Conservation (phyloP, 2,888 invertebrate genomes). For the Hydrotaea cyrtoneurina region DNA sequence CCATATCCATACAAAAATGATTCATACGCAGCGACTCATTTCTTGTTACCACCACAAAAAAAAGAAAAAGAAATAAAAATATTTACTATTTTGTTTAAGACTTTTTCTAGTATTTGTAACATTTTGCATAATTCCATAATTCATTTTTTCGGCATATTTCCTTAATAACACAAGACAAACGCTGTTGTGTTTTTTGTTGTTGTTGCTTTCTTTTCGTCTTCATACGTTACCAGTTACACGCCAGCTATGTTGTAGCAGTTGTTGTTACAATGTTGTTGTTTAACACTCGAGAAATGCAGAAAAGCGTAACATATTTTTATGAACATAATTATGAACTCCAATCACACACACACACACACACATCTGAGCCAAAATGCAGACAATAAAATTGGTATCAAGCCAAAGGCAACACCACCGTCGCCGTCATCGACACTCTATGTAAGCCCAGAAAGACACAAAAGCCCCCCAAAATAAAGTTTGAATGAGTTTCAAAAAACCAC, state of each 20-base stretch:
- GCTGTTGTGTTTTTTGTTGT: slow-evolving; percentile 2
- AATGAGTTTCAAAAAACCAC: not conserved
- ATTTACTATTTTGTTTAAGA: not conserved
- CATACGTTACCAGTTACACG: too few species aligned
- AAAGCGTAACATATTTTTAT: slow-evolving; percentile 54
- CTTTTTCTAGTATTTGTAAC: slow-evolving; percentile 39
- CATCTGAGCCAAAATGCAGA: not conserved
- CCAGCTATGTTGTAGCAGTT: too few species aligned
- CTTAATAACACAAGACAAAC: slow-evolving; percentile 48
- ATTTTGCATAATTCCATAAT: slow-evolving; percentile 42
- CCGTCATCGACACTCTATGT: too few species aligned
- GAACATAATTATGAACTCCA: slow-evolving; percentile 43
- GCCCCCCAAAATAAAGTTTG: too few species aligned
- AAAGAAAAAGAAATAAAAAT: too few species aligned
- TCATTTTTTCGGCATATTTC: slow-evolving; percentile 51
- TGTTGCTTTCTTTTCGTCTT: not conserved
- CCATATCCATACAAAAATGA: too few species aligned
- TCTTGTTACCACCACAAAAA: too few species aligned
- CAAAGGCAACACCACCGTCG: too few species aligned
- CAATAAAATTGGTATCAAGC: slow-evolving; percentile 5
- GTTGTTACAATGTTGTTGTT: too few species aligned
- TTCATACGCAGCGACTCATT: too few species aligned
- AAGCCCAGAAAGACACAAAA: too few species aligned
- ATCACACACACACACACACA: too few species aligned
- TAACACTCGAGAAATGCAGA: slow-evolving; percentile 36